These are phyloP conservation scores for Tetrax tetrax DNA, from an alignment of 2,113 vertebrate genomes.

Conservation along the genomic window DNA sequence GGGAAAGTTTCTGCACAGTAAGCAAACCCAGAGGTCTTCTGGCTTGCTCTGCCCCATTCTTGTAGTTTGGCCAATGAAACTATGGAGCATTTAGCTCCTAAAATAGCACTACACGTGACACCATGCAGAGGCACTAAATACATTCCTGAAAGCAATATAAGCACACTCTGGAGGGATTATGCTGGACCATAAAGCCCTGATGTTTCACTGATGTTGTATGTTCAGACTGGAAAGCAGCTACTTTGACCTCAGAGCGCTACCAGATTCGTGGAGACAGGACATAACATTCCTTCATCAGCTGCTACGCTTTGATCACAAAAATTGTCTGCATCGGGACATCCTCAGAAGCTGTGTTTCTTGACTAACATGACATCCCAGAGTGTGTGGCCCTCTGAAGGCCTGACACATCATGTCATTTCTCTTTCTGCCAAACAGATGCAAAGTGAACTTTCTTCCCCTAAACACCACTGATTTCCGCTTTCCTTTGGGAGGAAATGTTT, in stretches of 20 bases:
- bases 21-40: not conserved
- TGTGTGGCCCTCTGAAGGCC: not conserved
- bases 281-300: not conserved
- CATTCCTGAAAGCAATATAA: not conserved
- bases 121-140: not conserved
- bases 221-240: not conserved
- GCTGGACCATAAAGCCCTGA: not conserved
- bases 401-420: not conserved
- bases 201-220: not conserved
- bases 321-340: not conserved
- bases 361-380: not conserved
- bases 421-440: conserved; percentile 7
- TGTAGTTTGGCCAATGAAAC: not conserved
- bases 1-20: not conserved
- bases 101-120: not conserved
- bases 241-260: not conserved
- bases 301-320: not conserved
- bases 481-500: conserved; percentile 22
- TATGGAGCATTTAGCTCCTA: not conserved
- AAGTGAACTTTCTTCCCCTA: not conserved
- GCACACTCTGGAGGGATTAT: not conserved
- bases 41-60: not conserved
- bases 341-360: not conserved
- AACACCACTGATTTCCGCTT: not conserved
- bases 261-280: not conserved